Percentiles rank a stretch among this genome's conserved stretches.
phyloP scores from a whole-genome alignment of 2,888 invertebrate genomes.

The Cantharis lateralis region DNA sequence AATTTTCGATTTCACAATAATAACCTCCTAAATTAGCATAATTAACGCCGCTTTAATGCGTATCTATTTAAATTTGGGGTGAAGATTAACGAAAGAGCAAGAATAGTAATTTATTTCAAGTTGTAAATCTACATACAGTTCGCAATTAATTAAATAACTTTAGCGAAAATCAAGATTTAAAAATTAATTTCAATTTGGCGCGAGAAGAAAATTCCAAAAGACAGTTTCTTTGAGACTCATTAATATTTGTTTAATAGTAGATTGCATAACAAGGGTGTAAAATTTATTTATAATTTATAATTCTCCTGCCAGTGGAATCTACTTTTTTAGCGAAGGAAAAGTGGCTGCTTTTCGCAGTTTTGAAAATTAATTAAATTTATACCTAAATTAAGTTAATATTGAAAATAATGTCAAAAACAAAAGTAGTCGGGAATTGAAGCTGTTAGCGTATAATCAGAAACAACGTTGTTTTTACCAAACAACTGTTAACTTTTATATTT shows the following conservation, averaged over 20 bases:
- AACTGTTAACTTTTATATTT: no score
- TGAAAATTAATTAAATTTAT: no score
- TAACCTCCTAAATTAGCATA: constrained; percentile 10
- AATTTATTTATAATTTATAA: no score
- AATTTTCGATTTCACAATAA: not conserved
- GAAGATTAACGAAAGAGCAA: not conserved
- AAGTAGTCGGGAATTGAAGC: no score
- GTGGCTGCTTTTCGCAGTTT: no score
- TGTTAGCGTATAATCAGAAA: no score
- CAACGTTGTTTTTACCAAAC: no score
- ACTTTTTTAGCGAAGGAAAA: no score
- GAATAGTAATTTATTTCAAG: constrained; percentile 9
- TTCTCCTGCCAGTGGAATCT: no score
- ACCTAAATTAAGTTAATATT: no score
- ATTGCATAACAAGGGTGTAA: no score
- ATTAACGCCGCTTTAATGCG: not conserved
- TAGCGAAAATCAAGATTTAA: not conserved
- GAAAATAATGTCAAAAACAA: no score
- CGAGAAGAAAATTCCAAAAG: not conserved
- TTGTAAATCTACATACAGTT: constrained; percentile 2
- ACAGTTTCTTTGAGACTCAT: not conserved
- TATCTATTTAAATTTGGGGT: not conserved
- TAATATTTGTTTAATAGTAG: not conserved
- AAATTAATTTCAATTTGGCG: not conserved
- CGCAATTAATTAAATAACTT: constrained; percentile 8